Base-by-base conservation (phyloP, 2,113 vertebrate species). In the Fregata magnificens region DNA sequence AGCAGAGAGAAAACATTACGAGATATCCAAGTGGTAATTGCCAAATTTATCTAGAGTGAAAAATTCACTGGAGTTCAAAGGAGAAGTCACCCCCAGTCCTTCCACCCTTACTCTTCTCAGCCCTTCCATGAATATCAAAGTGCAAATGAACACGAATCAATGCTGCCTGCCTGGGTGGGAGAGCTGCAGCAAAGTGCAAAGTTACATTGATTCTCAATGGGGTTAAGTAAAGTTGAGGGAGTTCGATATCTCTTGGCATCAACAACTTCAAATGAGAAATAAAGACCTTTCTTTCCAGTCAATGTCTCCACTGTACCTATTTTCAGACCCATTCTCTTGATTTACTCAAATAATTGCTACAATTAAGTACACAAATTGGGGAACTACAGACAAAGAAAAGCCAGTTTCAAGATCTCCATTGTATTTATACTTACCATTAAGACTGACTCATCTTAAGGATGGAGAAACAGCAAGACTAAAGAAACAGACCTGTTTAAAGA, bases 191-290 rank as follows among this genome's bases (percentile, higher is more conserved):
- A 36, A 80, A 81, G 52, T 62, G 36, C 56, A 73, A 59, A 32
- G 34, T 10, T 47, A 13, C 61, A 65, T 56, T 21, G 7, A 84
- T 86, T 88, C 65, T 36, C 80, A 3, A 0, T 4, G 38, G 56
- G 86, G 77, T 95, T 52, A 93, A 79, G 32, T n/a, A 59, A 94
- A 86, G 90, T 74, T 94, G 95, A 96, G 11, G 32, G 29, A 70
- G 36, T 56, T 95, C 24, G 3, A 40, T n/a, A 65, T 26, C 53
- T 77, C 21, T 49, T 58, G 66, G 22, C 36, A 89, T 58, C 49
- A 62, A 55, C 77, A 76, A 24, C 49, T 80, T 58, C n/a, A 80
- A 50, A 77, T 47, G 56, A 72, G 62, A 81, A 70, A 66, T 47
- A 67, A 89, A 87, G 72, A 59, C 77, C 32, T 85, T 73, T 45